Conservation (phyloP, 37 sponge, comb jelly and placozoan genomes). For the Amphimedon queenslandica region DNA sequence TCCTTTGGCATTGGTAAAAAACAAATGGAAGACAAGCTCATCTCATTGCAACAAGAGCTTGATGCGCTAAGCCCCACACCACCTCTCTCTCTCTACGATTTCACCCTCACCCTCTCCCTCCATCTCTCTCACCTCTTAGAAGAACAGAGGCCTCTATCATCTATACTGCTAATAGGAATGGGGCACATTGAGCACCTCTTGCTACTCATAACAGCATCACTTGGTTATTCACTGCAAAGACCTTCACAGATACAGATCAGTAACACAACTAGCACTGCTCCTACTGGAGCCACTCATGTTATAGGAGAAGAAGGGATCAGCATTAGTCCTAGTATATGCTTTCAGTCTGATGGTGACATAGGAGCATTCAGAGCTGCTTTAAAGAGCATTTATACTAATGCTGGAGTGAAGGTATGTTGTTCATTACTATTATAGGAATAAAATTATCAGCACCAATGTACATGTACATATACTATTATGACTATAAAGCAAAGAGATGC, state of each 20-base stretch:
- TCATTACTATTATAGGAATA: not conserved
- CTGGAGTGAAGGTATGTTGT: slow-evolving; percentile 54
- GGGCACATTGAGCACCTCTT: slow-evolving; percentile 33
- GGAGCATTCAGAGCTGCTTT: slow-evolving; percentile 31
- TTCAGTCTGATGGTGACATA: slow-evolving; percentile 1
- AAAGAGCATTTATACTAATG: slow-evolving; percentile 30
- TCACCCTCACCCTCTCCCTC: not conserved
- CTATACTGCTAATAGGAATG: slow-evolving; percentile 10
- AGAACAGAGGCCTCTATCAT: not conserved
- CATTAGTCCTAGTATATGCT: no score
- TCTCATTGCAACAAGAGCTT: slow-evolving; percentile 32
- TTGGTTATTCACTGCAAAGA: slow-evolving; percentile 34
- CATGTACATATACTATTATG: not conserved
- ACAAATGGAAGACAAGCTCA: slow-evolving; percentile 20
- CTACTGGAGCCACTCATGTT: not conserved
- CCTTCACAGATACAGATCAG: slow-evolving; percentile 8
- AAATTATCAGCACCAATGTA: not conserved
- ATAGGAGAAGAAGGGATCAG: not conserved
- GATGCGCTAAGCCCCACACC: slow-evolving; percentile 28
- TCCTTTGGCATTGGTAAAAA: slow-evolving; percentile 2
- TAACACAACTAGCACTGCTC: not conserved
- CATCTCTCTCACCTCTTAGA: not conserved
- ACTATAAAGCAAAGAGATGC: not conserved
- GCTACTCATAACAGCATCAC: slow-evolving; percentile 24
- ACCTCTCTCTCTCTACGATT: slow-evolving; percentile 41